A percentile compares a stretch with the other conserved stretches of the same genome.
Conservation (phyloP, 2,797 vertebrate species). For the Parauchenoglanis punctatus region DNA sequence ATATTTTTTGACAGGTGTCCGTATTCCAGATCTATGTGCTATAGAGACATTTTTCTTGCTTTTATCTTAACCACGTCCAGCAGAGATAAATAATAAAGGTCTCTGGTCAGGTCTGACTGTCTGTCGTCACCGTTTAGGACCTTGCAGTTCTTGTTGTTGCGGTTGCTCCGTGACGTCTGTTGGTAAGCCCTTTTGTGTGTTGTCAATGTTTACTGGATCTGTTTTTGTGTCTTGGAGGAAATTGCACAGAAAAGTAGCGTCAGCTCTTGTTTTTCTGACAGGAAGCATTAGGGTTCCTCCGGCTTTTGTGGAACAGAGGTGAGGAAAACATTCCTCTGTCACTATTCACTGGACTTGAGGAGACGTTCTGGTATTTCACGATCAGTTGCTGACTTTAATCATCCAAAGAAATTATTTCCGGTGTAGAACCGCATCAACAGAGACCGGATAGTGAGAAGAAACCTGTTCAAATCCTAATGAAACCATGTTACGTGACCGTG, state of each 20-base stretch:
- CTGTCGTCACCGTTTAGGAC: background rate
- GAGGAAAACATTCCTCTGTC: conserved; percentile 16
- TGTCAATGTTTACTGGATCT: background rate
- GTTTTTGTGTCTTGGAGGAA: conserved; percentile 1
- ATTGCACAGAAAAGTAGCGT: background rate
- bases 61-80: background rate
- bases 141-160: background rate
- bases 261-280: background rate
- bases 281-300: conserved; percentile 19
- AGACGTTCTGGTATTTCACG: background rate
- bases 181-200: background rate
- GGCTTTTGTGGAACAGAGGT: conserved; percentile 7
- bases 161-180: background rate
- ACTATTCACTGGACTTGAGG: background rate
- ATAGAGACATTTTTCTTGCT: background rate
- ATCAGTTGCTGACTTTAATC: background rate
- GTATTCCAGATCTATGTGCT: background rate
- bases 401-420: background rate
- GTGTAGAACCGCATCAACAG: no score
- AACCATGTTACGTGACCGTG: background rate
- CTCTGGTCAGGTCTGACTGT: background rate
- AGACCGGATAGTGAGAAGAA: background rate
- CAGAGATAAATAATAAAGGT: background rate
- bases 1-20: no score
- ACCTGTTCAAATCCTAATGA: background rate